A percentile compares a stretch with the other conserved stretches of the same genome.
Conservation (phyloP, 2,888 invertebrate species). For the Caenorhabditis sp. region DNA sequence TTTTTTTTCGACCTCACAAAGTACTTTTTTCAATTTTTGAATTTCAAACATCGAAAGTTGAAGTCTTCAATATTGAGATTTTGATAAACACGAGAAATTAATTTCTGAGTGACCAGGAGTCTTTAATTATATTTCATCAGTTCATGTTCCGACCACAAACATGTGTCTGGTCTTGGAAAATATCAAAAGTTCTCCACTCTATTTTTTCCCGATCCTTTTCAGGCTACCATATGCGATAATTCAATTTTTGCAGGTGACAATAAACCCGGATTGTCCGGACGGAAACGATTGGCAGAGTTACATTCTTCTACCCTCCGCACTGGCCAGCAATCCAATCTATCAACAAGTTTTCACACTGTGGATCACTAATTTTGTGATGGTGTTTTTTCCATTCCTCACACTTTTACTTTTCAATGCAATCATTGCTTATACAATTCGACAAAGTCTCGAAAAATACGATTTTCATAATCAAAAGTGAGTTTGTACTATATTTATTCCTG, state of each 20-base stretch:
- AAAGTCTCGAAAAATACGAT: conserved; percentile 83
- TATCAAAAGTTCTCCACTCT: too few relatives aligned
- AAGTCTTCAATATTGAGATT: too few relatives aligned
- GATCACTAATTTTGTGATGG: conserved; percentile 91
- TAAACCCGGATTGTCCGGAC: conserved; percentile 57
- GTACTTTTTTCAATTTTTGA: too few relatives aligned
- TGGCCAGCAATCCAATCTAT: conserved; percentile 57
- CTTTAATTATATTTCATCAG: too few relatives aligned
- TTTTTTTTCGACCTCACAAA: too few relatives aligned
- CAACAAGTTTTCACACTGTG: conserved; percentile 82
- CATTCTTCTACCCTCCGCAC: conserved; percentile 49
- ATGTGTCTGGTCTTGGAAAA: too few relatives aligned
- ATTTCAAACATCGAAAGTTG: too few relatives aligned
- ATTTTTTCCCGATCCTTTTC: too few relatives aligned
- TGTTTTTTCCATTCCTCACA: conserved; percentile 87
- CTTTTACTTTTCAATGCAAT: conserved; percentile 85
- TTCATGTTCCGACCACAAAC: too few relatives aligned
- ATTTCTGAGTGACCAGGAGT: too few relatives aligned
- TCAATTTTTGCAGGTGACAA: conserved; percentile 44
- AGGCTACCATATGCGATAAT: background rate
- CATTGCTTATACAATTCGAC: conserved; percentile 89
- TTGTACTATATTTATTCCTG: too few relatives aligned
- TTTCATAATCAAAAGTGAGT: conserved; percentile 47
- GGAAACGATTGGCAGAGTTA: conserved; percentile 62
- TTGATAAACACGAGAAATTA: too few relatives aligned